A percentile compares a stretch with the other conserved stretches of the same genome.
Evolutionary conservation across 2,113 vertebrate genomes (phyloP).

Genomic region (Ptilonorhynchus violaceus): DNA sequence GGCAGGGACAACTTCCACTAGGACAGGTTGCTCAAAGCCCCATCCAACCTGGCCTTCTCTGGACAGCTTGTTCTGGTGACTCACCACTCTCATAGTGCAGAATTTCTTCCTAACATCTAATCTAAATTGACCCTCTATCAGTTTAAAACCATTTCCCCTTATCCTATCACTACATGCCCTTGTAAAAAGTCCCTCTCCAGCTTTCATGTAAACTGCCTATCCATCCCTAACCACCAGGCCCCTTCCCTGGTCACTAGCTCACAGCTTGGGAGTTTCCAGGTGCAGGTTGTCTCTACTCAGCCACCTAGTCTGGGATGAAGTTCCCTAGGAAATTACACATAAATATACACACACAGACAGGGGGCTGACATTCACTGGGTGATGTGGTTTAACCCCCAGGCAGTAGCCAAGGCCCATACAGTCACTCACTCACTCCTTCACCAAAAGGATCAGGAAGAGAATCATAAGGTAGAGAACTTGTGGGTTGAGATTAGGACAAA

Average conservation of each 20-base stretch:
- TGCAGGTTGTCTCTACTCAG: not conserved
- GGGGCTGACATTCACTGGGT: not conserved
- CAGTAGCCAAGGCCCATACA: not conserved
- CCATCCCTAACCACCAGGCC: not conserved
- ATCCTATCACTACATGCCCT: not conserved
- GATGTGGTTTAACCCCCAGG: not conserved
- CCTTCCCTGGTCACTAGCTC: not conserved
- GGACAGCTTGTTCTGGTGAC: not conserved
- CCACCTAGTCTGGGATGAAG: accelerated
- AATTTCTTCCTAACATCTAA: not conserved
- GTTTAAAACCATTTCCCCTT: not conserved
- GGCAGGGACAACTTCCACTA: not conserved
- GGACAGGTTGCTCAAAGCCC: not conserved
- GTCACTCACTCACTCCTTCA: not conserved
- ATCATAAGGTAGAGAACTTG: not conserved
- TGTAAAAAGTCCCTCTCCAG: not conserved
- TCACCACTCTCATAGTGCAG: not conserved
- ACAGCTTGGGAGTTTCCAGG: not conserved
- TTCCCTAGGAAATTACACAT: accelerated
- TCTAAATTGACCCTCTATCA: not conserved
- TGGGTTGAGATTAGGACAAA: not conserved
- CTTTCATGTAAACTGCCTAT: not conserved
- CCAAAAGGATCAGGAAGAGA: accelerated
- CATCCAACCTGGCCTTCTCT: not conserved
- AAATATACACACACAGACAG: not conserved